Percentiles rank a stretch among this genome's conserved stretches.
These are phyloP conservation scores for Notoglanidium macrostoma DNA, from an alignment of 2,797 vertebrate species.

Conservation along the genomic window DNA sequence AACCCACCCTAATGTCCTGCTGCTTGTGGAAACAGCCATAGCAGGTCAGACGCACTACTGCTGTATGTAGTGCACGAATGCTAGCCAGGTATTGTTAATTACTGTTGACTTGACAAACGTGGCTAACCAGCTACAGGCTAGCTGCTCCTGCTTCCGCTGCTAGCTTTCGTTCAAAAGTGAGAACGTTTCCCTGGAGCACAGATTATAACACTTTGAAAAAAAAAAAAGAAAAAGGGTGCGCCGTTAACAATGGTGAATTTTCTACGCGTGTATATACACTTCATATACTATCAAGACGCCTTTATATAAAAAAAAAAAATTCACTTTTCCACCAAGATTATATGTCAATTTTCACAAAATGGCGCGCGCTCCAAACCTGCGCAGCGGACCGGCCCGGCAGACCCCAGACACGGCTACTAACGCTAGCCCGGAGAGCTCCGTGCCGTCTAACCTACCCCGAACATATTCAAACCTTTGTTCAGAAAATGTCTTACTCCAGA, in stretches of 20 bases:
- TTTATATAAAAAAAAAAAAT: not conserved
- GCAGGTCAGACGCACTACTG: conserved; percentile 12
- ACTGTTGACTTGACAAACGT: conserved; percentile 42
- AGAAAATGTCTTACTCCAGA: conserved; percentile 68
- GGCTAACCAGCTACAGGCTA: conserved; percentile 67
- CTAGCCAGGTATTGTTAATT: conserved; percentile 61
- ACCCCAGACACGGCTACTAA: conserved; percentile 73
- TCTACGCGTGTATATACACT: not conserved
- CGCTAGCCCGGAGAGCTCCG: conserved; percentile 65
- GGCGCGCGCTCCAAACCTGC: conserved; percentile 97
- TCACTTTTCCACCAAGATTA: conserved; percentile 71
- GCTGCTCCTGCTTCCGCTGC: conserved; percentile 55
- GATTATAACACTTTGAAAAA: not conserved
- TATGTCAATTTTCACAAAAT: conserved; percentile 96
- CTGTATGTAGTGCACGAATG: not conserved
- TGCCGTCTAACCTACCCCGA: conserved; percentile 71
- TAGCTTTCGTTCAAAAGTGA: conserved; percentile 67
- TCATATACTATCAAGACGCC: no score
- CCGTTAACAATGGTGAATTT: not conserved
- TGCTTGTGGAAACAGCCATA: conserved; percentile 22
- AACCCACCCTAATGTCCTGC: conserved; percentile 11
- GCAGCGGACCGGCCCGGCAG: conserved; percentile 90
- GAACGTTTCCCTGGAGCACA: conserved; percentile 25
- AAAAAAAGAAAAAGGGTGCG: no score
- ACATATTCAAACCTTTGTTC: conserved; percentile 67